Evolutionary conservation across 2,888 invertebrate genomes (phyloP), one percentile per base, ranked within the genome.

Genomic region (Caenorhabditis imperialis): DNA sequence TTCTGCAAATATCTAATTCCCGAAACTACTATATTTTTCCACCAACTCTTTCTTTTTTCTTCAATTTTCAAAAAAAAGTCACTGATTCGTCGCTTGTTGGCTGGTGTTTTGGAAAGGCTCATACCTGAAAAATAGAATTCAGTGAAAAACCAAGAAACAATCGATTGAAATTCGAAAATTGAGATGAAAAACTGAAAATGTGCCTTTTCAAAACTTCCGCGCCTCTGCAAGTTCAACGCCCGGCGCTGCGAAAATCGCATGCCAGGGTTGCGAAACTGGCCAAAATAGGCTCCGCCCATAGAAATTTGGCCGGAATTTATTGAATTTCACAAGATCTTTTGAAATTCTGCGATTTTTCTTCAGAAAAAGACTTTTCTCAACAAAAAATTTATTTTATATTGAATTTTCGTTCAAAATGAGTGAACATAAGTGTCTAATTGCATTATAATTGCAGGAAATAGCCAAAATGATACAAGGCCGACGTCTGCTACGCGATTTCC

Each of bases 1-100:
- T 10, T 61, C 62, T 53, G 62, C n/a, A 61, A 61, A 51, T 12
- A 40, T n/a, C 10, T 18, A 22, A 8, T 47, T 18, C n/a, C 18
- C 18, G 18, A 16, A 3, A 35, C 37, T 20, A 7, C n/a, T 35
- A 20, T 14, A 10, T 20, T 18, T 25, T 60, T 44, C 8, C 14
- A 25, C 3, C 18, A 12, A n/a, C 25, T 33, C 33, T 7, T 30
- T 48, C 2, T 48, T 27, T 6, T 48, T 33, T 48, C 30, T 4
- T 30, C 20, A 20, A 2, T 20, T 33, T 48, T 30, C 3, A 3
- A 18, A 27, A 61, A 57, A 38, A 38, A 60, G 44, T 60, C 54
- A 22, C 33, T 53, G 38, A 67, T 58, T 30, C 40, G 35, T 45
- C 71, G 35, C 40, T 71, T 55, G 37, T 44, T 37, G 5, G 25